Evolutionary conservation across 2,888 invertebrate genomes (phyloP).

Genomic region (Tinea trinotella): DNA sequence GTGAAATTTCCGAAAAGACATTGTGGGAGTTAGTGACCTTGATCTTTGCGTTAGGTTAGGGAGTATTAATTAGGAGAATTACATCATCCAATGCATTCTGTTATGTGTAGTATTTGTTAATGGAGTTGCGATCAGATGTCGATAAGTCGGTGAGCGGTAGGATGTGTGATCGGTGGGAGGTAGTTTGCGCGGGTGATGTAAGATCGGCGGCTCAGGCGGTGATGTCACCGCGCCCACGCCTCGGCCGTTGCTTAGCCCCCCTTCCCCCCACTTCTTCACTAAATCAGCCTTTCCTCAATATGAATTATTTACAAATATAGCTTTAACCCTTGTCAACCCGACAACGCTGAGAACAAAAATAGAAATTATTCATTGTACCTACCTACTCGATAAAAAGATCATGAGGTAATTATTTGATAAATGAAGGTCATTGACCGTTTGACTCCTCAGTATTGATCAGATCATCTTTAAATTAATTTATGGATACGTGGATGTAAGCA

Average conservation of each 20-base stretch:
- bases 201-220: conserved; percentile 63
- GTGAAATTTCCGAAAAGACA: conserved; percentile 45
- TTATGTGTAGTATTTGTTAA: conserved; percentile 21
- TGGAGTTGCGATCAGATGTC: conserved; percentile 31
- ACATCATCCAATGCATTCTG: conserved; percentile 10
- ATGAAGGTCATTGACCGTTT: not conserved
- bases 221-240: conserved; percentile 67
- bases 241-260: conserved; percentile 33
- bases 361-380: not conserved
- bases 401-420: not conserved
- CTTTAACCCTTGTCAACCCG: not conserved
- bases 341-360: not conserved
- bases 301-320: not conserved
- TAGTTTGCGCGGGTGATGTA: conserved; percentile 58
- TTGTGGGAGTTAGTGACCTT: conserved; percentile 45
- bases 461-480: not conserved
- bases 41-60: conserved; percentile 37
- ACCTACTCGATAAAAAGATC: not conserved
- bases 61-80: not conserved
- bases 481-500: not conserved
- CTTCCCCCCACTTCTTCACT: conserved; percentile 27
- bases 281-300: conserved; percentile 44
- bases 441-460: not conserved
- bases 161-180: conserved; percentile 30
- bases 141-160: conserved; percentile 30